Evolutionary conservation across 2,113 vertebrate species (phyloP).

Genomic region (Pandion haliaetus): DNA sequence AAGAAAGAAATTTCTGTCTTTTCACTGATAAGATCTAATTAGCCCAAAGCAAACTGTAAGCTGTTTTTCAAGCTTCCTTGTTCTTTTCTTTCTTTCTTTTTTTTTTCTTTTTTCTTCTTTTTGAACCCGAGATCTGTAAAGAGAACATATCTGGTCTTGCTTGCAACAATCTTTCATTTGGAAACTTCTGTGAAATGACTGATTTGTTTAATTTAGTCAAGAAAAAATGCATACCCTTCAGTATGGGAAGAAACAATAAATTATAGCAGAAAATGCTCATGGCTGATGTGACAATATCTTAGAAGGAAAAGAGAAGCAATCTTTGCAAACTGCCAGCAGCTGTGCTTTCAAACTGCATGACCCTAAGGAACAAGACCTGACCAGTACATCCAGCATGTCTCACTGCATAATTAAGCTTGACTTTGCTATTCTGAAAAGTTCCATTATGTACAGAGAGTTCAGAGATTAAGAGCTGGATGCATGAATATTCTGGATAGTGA

Average conservation of each 20-base stretch:
- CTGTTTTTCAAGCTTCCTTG: conserved; percentile 29
- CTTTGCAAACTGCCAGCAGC: conserved; percentile 10
- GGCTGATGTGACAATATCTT: conserved; percentile 29
- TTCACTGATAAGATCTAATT: conserved; percentile 47
- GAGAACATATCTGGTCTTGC: conserved; percentile 59
- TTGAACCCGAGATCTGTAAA: conserved; percentile 23
- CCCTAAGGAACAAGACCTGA: conserved; percentile 46
- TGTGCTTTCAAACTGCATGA: not conserved
- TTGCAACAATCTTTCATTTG: conserved; percentile 28
- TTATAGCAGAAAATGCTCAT: not conserved
- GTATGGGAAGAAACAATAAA: conserved; percentile 31
- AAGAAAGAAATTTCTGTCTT: conserved; percentile 17
- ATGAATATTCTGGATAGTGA: not conserved
- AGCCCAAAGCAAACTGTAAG: conserved; percentile 48
- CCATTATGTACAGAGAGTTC: conserved; percentile 13
- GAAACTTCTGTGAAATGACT: conserved; percentile 33
- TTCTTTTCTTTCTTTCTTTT: not conserved
- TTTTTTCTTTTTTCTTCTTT: not conserved
- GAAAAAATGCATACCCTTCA: not conserved
- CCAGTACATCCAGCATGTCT: conserved; percentile 11
- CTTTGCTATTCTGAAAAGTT: conserved; percentile 30
- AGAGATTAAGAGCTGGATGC: conserved; percentile 16
- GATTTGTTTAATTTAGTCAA: conserved; percentile 41
- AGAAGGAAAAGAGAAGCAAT: not conserved
- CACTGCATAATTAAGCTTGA: not conserved